Conservation (phyloP, 2,113 vertebrate species). For the Aleadryas rufinucha region DNA sequence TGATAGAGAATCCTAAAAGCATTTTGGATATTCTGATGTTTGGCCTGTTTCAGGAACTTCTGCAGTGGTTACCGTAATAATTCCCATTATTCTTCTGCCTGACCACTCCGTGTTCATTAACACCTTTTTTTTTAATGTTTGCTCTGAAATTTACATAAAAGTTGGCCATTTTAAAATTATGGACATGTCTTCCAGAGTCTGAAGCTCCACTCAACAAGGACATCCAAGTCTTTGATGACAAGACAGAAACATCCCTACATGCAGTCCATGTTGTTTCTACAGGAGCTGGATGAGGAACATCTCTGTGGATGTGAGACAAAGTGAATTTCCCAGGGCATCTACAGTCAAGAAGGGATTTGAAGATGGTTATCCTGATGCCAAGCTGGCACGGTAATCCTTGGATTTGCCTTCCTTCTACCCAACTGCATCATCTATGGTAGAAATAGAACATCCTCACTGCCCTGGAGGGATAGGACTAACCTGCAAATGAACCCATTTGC, state of each 20-base stretch:
- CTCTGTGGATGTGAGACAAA: neutral
- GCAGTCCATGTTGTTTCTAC: neutral
- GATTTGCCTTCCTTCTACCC: neutral
- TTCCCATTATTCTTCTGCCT: neutral
- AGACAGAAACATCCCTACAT: neutral
- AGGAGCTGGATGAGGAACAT: neutral
- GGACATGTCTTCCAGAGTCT: neutral
- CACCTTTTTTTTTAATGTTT: neutral
- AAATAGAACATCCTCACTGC: neutral
- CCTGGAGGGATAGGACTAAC: neutral
- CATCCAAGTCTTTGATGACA: neutral
- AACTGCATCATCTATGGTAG: neutral
- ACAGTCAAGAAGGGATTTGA: neutral
- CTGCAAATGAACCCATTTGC: neutral
- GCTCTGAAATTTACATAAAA: neutral
- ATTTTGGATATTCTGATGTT: neutral
- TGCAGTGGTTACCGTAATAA: fast-evolving
- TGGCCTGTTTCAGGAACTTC: neutral
- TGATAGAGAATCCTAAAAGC: neutral
- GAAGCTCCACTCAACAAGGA: neutral
- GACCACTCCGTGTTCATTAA: neutral
- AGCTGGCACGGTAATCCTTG: neutral
- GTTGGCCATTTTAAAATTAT: neutral
- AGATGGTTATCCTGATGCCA: neutral
- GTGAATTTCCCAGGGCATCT: neutral